Evolutionary conservation across 2,113 vertebrate genomes (phyloP).

Genomic region (Vidua macroura): DNA sequence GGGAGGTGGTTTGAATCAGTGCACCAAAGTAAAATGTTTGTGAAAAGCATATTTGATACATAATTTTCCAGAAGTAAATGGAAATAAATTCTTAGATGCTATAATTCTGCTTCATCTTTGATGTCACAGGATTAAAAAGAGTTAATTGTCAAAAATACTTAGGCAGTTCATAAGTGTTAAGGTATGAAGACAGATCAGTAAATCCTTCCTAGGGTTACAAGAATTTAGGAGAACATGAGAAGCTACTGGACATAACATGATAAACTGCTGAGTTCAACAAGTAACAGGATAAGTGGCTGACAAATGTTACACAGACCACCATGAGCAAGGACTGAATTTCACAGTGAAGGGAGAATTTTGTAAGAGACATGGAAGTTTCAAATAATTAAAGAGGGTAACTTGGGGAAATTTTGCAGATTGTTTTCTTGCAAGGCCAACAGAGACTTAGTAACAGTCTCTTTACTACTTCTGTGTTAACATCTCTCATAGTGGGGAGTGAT

Average conservation of each 20-base stretch:
- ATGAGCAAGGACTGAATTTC: neutral
- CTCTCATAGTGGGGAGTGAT: neutral
- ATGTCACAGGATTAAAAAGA: neutral
- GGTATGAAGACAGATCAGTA: neutral
- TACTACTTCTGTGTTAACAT: neutral
- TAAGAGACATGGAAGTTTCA: neutral
- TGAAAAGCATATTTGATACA: neutral
- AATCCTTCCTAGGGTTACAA: neutral
- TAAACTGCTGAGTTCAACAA: neutral
- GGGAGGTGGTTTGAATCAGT: neutral
- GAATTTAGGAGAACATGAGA: neutral
- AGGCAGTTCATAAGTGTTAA: neutral
- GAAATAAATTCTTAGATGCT: neutral
- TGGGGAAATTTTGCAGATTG: neutral
- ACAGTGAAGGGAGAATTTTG: neutral
- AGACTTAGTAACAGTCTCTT: neutral
- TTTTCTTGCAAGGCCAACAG: neutral
- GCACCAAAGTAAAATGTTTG: neutral
- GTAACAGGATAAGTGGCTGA: neutral
- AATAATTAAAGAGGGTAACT: neutral
- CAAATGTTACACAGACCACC: neutral
- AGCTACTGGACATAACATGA: neutral
- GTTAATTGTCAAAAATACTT: neutral
- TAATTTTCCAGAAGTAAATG: neutral
- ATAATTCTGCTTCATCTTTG: neutral